Percentiles rank a stretch among this genome's conserved stretches.
These are phyloP conservation scores for Lissonota sp. DNA, from an alignment of 2,888 invertebrate genomes.

Conservation along the genomic window DNA sequence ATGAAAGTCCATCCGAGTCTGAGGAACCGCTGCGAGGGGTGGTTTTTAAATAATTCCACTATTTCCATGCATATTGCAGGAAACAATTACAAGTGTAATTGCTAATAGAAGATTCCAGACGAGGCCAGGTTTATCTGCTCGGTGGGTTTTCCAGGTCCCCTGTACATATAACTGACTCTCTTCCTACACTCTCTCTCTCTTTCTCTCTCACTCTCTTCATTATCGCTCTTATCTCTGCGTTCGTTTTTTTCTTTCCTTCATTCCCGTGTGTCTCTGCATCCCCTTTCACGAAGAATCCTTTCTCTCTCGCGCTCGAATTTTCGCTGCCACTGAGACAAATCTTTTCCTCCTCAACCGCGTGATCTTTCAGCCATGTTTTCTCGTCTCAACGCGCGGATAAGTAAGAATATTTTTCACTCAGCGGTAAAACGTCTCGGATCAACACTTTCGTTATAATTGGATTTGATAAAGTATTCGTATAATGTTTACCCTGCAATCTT, in stretches of 20 bases:
- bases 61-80: constrained; percentile 84
- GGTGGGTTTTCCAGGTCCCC: constrained; percentile 72
- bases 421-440: constrained; percentile 49
- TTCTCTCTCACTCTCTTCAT: constrained; percentile 56
- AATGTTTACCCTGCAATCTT: constrained; percentile 44
- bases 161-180: constrained; percentile 52
- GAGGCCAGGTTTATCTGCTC: constrained; percentile 82
- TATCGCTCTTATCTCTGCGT: constrained; percentile 56
- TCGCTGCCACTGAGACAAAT: constrained; percentile 65
- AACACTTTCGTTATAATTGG: constrained; percentile 60
- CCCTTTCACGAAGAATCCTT: constrained; percentile 63
- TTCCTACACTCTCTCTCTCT: constrained; percentile 34
- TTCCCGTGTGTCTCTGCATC: constrained; percentile 47
- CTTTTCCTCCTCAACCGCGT: constrained; percentile 48
- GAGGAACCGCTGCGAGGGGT: constrained; percentile 70
- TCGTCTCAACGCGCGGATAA: neutral
- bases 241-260: constrained; percentile 60
- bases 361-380: constrained; percentile 29
- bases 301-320: constrained; percentile 51
- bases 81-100: constrained; percentile 84
- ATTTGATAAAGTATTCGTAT: constrained; percentile 52
- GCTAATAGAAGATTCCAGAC: constrained; percentile 84
- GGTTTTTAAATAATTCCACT: constrained; percentile 83
- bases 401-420: constrained; percentile 40
- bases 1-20: constrained; percentile 67